Base-by-base conservation (phyloP, 2,797 vertebrate species). In the Sebastes itinus region DNA sequence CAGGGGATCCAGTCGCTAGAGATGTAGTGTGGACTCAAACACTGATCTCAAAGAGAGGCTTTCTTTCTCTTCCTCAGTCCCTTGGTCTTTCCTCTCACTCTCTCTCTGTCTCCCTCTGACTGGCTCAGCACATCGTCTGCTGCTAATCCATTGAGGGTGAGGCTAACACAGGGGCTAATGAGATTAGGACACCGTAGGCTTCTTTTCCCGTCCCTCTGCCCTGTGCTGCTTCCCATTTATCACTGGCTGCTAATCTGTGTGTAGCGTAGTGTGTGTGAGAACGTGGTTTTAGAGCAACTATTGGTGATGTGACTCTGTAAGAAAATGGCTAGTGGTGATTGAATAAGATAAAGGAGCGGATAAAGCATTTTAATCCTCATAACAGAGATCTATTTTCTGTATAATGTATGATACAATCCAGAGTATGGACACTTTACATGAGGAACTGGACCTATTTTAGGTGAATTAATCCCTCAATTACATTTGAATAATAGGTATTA, bases 101-200 rank as follows among this genome's bases (percentile, higher is more conserved):
- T 59, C 62, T 49, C 62, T 42, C 75, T 7, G 67, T 86, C 72
- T 73, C 42, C 14, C 61, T 82, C 71, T 25, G 83, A 82, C 82
- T 69, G 72, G 75, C 87, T 91, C 83, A 84, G 82, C 87, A 68
- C 33, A 86, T 68, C 62, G 84, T 82, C 83, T 72, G 10, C 73
- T 62, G 64, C 83, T 92, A 89, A 92, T 92, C 87, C 90, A 78
- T 83, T 77, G 85, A 90, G 88, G 84, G 81, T 23, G 83, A 75
- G 84, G 88, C 87, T 89, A 90, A 90, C 81, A 89, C 82, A 69
- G 85, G 55, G 78, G 87, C 81, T 92, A 94, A 94, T 88, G 81
- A 89, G 91, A 94, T 93, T 90, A 92, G 79, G 84, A 83, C 87
- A 65, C 71, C 75, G 84, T 73, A 68, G 87, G 70, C 81, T 77